Percentiles rank a stretch among this genome's conserved stretches.
phyloP scores from a whole-genome alignment of 1,140 invertebrate genomes.

The Stratiolaelaps scimitus region DNA sequence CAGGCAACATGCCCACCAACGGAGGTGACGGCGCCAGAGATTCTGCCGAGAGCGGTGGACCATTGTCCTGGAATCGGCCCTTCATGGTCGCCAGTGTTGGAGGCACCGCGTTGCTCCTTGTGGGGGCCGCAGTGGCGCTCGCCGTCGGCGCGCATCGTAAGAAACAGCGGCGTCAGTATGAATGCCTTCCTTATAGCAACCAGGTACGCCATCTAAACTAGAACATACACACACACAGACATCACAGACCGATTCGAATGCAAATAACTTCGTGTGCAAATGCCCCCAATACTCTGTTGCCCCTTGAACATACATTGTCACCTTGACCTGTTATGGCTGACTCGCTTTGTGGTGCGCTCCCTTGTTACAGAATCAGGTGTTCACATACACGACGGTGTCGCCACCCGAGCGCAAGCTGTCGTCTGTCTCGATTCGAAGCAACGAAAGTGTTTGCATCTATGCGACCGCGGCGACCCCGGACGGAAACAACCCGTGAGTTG shows the following conservation, averaged over 20 bases:
- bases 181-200: slow-evolving; percentile 15
- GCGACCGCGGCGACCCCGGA: slow-evolving; percentile 3
- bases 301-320: too few species aligned
- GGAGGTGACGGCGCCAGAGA: too few species aligned
- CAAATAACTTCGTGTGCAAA: too few species aligned
- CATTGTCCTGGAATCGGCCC: neutral
- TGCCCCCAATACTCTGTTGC: too few species aligned
- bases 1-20: too few species aligned
- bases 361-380: slow-evolving; percentile 20
- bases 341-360: neutral
- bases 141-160: slow-evolving; percentile 12
- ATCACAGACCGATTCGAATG: too few species aligned
- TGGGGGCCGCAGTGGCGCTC: neutral
- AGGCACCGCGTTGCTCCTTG: neutral
- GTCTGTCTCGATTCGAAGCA: slow-evolving; percentile 10
- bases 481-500: too few species aligned
- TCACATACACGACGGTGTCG: neutral
- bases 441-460: slow-evolving; percentile 24
- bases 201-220: neutral
- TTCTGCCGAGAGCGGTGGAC: too few species aligned
- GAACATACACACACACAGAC: too few species aligned
- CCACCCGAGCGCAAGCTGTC: slow-evolving; percentile 16
- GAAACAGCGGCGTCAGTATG: slow-evolving; percentile 13
- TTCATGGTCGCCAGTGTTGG: neutral
- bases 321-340: too few species aligned